Evolutionary conservation across 2,113 vertebrate species (phyloP), one percentile per base, ranked within the genome.

Genomic region (Aspidoscelis tigris): DNA sequence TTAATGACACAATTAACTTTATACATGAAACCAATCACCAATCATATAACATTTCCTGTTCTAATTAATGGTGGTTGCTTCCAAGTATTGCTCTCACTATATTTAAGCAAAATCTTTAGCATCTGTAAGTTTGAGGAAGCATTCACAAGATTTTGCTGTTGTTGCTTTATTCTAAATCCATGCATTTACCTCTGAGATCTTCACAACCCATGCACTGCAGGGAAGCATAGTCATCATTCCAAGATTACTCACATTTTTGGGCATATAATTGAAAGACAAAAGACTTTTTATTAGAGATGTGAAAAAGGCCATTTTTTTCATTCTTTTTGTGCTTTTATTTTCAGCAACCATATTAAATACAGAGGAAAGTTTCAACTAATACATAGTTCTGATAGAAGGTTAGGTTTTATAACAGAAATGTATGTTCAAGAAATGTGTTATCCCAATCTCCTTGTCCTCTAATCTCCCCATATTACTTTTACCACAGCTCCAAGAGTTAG

Each of bases 1-100:
- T 82, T 82, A 82, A 82, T 75, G 58, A 64, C 24, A 75, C 81
- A 82, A 82, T 82, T 82, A 75, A 75, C 71, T 82, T 82, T 66
- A 75, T 50, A 50, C 71, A 75, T 74, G 71, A 82, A 75, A 82
- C 41, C 43, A 74, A 66, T 82, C 43, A 66, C 41, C 43, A 74
- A 75, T 82, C 43, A 66, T 21, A 82, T 75, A 66, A 44, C n/a
- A 68, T 76, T 83, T 68, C 73, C 73, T 68, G 8, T n/a, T 39
- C 21, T 76, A 83, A 83, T 76, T 76, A 76, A 55, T 61, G 26
- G 69, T 24, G 10, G 72, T 53, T 18, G 26, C 43, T 68, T n/a
- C 41, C 39, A 72, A 72, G n/a, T 33, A 72, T 72, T 26, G 43
- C 11, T 53, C n/a, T 58, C 71, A n/a, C 24, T 80, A 68, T 50